Base-by-base conservation (phyloP, 1,140 invertebrate species). In the Rhagoletis pomonella region DNA sequence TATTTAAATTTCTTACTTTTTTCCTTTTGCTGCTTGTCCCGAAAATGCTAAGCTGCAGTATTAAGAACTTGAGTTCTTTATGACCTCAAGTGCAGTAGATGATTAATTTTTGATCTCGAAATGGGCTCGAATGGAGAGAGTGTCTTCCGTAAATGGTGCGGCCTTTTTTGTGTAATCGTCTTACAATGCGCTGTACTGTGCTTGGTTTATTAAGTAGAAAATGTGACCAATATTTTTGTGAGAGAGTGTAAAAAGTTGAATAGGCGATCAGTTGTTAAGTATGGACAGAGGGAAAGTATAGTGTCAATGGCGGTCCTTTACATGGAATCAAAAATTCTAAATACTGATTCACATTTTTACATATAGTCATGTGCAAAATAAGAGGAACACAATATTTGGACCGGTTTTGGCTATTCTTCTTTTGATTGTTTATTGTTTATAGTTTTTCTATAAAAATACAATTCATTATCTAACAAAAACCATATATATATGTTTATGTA, bases 61-160 rank as follows among this genome's bases (percentile, higher is more conserved):
- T 81, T 81, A 81, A 55, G 47, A 17, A 81, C n/a, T 81, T 81
- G 73, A 81, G 47, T 81, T 81, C 47, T 55, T 81, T 81, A 81
- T 81, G 73, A 81, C 73, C 73, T 81, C 73, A 50, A 81, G 73
- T 81, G 73, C 47, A 81, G 73, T 55, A 9, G 73, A 58, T 81
- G 73, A 81, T 81, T 81, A 81, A 81, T 81, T 81, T 81, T 81
- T 81, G 73, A 81, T 81, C 73, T 81, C 73, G n/a, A 81, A 29
- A 81, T 55, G 73, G 73, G 47, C 73, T 55, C 10, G 7, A 55
- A 14, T 3, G 6, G 10, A 55, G 39, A 4, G 14, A 4, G 4
- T 55, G 17, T 55, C 9, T 17, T 73, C 42, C 17, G 14, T 73
- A 6, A 73, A 14, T 73, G 42, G 44, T 10, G 69, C 69, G 17